Evolutionary conservation across 2,888 invertebrate species (phyloP).

Genomic region (Thereva nobilitata): DNA sequence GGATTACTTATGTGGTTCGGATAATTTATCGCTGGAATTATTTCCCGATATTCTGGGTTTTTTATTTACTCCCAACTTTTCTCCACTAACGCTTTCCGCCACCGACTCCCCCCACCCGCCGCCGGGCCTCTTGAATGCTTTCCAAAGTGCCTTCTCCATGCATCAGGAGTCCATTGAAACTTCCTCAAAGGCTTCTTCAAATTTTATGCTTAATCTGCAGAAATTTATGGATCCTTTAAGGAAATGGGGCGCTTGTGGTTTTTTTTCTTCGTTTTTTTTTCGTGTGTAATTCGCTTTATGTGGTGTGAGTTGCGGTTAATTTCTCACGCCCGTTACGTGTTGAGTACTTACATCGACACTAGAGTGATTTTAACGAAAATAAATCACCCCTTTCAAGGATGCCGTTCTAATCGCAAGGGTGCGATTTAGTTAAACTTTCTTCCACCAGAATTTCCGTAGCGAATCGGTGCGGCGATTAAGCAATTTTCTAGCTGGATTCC

Average conservation of each 20-base stretch:
- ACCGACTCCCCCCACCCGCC: no score
- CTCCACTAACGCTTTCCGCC: background rate
- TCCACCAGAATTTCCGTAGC: background rate
- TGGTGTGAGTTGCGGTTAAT: no score
- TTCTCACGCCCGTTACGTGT: no score
- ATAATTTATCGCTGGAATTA: slow-evolving; percentile 9
- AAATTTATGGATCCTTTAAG: slow-evolving; percentile 11
- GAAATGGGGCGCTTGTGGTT: background rate
- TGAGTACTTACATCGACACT: no score
- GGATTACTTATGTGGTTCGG: no score
- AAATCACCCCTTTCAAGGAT: background rate
- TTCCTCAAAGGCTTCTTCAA: slow-evolving; percentile 7
- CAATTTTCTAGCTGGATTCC: slow-evolving; percentile 24
- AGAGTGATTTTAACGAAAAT: no score
- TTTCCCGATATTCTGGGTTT: background rate
- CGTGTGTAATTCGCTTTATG: no score
- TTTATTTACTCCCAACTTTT: background rate
- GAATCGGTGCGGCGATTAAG: slow-evolving; percentile 12
- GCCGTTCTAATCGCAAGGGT: background rate
- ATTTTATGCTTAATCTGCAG: background rate
- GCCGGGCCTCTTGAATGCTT: slow-evolving; percentile 2
- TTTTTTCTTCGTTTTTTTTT: background rate
- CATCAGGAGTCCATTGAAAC: slow-evolving; percentile 15
- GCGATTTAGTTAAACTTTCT: background rate
- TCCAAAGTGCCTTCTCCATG: background rate